These are phyloP conservation scores for Tenodera sinensis DNA, from an alignment of 2,888 invertebrate species.

Conservation along the genomic window DNA sequence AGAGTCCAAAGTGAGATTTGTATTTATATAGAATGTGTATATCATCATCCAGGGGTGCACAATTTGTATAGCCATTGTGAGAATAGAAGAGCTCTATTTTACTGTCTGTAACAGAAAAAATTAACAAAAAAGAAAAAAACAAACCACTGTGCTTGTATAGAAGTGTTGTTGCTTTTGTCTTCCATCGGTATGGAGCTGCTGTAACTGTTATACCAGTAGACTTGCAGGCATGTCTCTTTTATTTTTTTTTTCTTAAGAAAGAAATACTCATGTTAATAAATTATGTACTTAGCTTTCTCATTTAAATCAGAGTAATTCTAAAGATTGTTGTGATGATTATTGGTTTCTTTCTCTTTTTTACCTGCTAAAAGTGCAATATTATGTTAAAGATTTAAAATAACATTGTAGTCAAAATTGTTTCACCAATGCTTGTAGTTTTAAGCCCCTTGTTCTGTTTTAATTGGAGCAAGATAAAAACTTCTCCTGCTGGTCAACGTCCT, in stretches of 20 bases:
- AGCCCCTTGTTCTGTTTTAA: conserved; percentile 23
- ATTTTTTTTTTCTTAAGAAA: conserved; percentile 5
- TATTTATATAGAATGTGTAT: conserved; percentile 29
- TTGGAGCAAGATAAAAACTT: conserved; percentile 11
- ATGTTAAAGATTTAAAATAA: conserved; percentile 25
- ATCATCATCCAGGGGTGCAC: conserved; percentile 28
- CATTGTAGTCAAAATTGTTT: conserved; percentile 25
- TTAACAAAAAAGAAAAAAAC: background rate
- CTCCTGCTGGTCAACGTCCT: conserved; percentile 4
- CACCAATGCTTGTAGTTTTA: conserved; percentile 30
- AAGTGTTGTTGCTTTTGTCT: conserved; percentile 32
- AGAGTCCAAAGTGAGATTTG: conserved; percentile 31
- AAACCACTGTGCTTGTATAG: conserved; percentile 30
- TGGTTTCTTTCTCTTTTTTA: conserved; percentile 31
- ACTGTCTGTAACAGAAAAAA: conserved; percentile 25
- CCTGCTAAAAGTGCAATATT: conserved; percentile 33
- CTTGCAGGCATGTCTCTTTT: conserved; percentile 20
- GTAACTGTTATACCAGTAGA: conserved; percentile 28
- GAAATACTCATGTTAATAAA: conserved; percentile 28
- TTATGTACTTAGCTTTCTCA: conserved; percentile 26
- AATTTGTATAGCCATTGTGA: conserved; percentile 30
- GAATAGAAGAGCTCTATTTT: conserved; percentile 31
- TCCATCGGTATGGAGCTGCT: conserved; percentile 30
- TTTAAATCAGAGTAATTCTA: conserved; percentile 25
- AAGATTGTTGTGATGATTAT: conserved; percentile 29